Evolutionary conservation across 2,797 vertebrate species (phyloP), one percentile per base, ranked within the genome.

Genomic region (Muscicapa comitata): DNA sequence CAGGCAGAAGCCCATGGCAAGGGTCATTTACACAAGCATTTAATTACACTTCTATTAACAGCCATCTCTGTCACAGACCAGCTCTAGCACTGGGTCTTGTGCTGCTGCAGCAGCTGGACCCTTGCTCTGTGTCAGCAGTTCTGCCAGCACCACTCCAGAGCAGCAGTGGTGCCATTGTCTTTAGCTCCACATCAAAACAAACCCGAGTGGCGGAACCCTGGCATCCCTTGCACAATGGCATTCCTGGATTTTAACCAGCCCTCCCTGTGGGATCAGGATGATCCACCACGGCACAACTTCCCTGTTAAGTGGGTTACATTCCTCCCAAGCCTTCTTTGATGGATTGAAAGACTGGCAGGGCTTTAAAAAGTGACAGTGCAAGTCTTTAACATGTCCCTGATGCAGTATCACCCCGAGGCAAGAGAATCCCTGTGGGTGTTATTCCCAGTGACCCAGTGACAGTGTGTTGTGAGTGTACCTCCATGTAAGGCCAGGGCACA

Each of bases 241-340:
- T 37, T 55, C 55, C 14, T 73, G 37, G 19, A 5, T 59, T 77
- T 63, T 16, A 75, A 28, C 14, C 57, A 59, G 19, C 13, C 15
- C 81, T 53, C 51, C 66, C 62, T 59, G 33, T 29, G 53, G 61
- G 26, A 59, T 59, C 15, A 20, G 42, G 35, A 35, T 78, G 21
- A 84, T 63, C 71, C 18, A 28, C 6, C 23, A 6, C 17, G 40
- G 66, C 62, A 59, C 3, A 1, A n/a, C 31, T 70, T n/a, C 19
- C 63, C 61, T 1, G 0, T 63, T 74, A 53, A 45, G 61, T 10
- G 18, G 42, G 43, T 0, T 0, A 20, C 1, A 0, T 67, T 37
- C 13, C 62, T 88, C 58, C 47, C 37, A 66, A 61, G 26, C 5
- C 8, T 73, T 81, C 51, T 70, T 74, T 82, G 24, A 65, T 5